Evolutionary conservation across 1,140 invertebrate genomes (phyloP).

Genomic region (Drosophila nasuta): DNA sequence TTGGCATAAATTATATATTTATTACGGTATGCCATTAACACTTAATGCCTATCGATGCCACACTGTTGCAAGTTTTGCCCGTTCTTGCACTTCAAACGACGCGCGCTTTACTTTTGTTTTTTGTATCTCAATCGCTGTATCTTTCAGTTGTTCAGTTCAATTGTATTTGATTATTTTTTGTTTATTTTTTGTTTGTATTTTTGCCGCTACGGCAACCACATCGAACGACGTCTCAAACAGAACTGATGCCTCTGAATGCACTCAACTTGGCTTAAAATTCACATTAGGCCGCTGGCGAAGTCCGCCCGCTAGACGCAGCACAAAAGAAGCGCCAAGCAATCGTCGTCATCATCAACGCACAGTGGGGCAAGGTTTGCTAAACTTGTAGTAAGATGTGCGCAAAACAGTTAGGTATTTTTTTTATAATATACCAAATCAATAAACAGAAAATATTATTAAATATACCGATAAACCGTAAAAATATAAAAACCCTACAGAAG

Average conservation of each 20-base stretch:
- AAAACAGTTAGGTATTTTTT: too few relatives aligned
- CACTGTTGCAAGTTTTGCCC: constrained; percentile 8
- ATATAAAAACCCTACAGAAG: too few relatives aligned
- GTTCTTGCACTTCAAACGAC: constrained; percentile 40
- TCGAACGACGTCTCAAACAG: constrained; percentile 62
- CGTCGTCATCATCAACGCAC: constrained; percentile 67
- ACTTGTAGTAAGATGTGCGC: too few relatives aligned
- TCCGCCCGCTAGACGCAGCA: constrained; percentile 46
- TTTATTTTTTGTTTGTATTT: constrained; percentile 12
- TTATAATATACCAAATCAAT: too few relatives aligned
- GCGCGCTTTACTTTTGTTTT: constrained; percentile 34
- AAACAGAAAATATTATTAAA: too few relatives aligned
- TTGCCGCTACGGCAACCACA: constrained; percentile 60
- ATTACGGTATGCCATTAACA: constrained; percentile 46
- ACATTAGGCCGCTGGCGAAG: constrained; percentile 68
- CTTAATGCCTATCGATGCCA: constrained; percentile 46
- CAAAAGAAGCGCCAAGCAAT: constrained; percentile 69
- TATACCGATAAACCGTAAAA: too few relatives aligned
- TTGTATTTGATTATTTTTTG: not conserved
- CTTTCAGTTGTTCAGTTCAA: not conserved
- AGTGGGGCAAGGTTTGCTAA: constrained; percentile 31
- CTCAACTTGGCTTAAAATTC: constrained; percentile 76
- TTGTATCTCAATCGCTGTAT: constrained; percentile 38
- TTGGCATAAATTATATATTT: constrained; percentile 54
- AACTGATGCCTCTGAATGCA: constrained; percentile 76